Evolutionary conservation across 1,140 invertebrate genomes (phyloP), one percentile per base, ranked within the genome.

Genomic region (Cydia amplana): DNA sequence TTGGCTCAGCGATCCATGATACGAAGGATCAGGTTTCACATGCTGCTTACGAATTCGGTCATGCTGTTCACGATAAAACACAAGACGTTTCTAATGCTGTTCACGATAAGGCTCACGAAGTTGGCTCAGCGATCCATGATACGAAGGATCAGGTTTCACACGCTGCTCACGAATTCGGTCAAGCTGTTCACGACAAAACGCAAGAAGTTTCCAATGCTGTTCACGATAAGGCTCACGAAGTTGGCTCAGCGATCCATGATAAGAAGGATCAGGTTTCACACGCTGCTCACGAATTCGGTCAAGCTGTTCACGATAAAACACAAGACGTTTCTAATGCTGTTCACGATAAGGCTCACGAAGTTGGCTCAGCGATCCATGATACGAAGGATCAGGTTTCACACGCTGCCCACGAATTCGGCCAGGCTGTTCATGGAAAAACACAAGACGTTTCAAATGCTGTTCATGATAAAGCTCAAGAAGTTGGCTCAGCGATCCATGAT

Each of bases 111-210:
- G 36, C 79, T 0, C 76, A 80, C 63, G 80, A 85, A 80, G 79
- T 77, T 16, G 79, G 79, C 23, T 60, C 84, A 63, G 70, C 82
- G 0, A n/a, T 91, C 23, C 75, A 83, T 49, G 79, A 85, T 20
- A 82, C 80, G 70, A 86, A 83, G 73, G 51, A 78, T 16, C 80
- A 73, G 55, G 72, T 86, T n/a, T 81, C 78, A 73, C 75, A 75
- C n/a, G 77, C 80, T 16, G 72, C 88, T 72, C 67, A 77, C 20
- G 84, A 90, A 74, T 73, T 87, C 36, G 75, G 78, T 65, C 77
- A 85, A 12, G 72, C 79, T 55, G 78, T 87, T 32, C 78, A 84
- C 4, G 72, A 73, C 32, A 63, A 43, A 18, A 46, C 16, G 6
- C 32, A 51, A 73, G 14, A 23, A 25, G 23, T 72, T 18, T 14